Evolutionary conservation across 2,888 invertebrate species (phyloP).

Genomic region (Nasonia oneida): DNA sequence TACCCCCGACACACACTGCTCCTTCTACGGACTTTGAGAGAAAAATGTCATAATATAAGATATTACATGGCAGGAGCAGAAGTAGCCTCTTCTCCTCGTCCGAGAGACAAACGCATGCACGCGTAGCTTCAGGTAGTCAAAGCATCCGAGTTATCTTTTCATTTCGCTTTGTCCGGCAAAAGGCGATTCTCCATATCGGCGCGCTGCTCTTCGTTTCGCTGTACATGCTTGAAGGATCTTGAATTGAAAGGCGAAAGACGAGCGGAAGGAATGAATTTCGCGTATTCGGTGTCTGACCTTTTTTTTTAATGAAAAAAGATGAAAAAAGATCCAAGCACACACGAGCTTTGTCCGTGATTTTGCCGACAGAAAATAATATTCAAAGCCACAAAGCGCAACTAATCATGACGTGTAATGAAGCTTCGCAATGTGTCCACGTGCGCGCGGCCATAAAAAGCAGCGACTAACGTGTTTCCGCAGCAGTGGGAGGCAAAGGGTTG

Average conservation of each 20-base stretch:
- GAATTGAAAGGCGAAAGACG: not conserved
- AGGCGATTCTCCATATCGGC: constrained; percentile 27
- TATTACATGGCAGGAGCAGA: constrained; percentile 54
- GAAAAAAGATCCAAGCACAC: not conserved
- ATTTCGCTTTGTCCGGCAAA: constrained; percentile 75
- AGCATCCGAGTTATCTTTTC: constrained; percentile 77
- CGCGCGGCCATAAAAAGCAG: not conserved
- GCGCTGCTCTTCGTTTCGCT: constrained; percentile 31
- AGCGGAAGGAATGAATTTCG: not conserved
- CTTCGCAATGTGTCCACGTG: not conserved
- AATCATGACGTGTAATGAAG: not conserved
- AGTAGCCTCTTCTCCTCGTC: constrained; percentile 35
- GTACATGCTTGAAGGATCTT: constrained; percentile 22
- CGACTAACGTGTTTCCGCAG: not conserved
- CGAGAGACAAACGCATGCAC: constrained; percentile 54
- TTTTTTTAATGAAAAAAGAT: not conserved
- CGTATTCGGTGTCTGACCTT: not conserved
- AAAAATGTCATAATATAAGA: constrained; percentile 59
- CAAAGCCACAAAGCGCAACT: not conserved
- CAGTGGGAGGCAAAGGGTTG: constrained; percentile 17
- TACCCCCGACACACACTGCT: not conserved
- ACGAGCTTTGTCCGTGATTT: not conserved
- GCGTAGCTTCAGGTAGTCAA: constrained; percentile 70
- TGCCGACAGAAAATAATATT: not conserved
- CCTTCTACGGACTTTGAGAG: constrained; percentile 27